A percentile compares a stretch with the other conserved stretches of the same genome.
Evolutionary conservation across 2,113 vertebrate species (phyloP).

Genomic region (Ginglymostoma cirratum): DNA sequence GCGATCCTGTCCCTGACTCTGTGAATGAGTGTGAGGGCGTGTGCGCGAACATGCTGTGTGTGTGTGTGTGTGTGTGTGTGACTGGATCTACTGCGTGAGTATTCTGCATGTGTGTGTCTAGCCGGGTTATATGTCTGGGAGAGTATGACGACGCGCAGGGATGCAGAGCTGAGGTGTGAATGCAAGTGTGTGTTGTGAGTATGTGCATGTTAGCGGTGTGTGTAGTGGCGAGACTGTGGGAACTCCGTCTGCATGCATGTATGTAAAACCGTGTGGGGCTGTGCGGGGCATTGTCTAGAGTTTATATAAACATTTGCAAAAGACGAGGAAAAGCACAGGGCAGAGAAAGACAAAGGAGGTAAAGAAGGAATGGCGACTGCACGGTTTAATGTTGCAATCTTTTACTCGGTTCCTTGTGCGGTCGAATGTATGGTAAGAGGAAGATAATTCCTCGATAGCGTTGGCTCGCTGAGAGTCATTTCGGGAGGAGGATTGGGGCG

Average conservation of each 20-base stretch:
- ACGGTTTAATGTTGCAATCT: background rate
- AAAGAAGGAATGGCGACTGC: background rate
- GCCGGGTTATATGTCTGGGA: background rate
- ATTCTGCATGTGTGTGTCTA: background rate
- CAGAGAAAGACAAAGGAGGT: background rate
- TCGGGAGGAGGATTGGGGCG: conserved; percentile 38
- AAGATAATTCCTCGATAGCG: conserved; percentile 11
- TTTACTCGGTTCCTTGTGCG: background rate
- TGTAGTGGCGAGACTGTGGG: background rate
- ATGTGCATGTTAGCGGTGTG: background rate
- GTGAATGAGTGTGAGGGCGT: conserved; percentile 8
- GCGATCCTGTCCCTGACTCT: background rate
- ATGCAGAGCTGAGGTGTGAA: background rate
- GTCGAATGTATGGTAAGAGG: background rate
- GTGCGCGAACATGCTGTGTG: background rate
- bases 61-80: background rate
- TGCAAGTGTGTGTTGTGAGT: background rate
- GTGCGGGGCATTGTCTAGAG: background rate
- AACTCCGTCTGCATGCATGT: background rate
- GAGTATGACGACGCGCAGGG: background rate
- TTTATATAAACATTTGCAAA: background rate
- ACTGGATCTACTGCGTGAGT: background rate
- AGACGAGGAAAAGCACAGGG: background rate
- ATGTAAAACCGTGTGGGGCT: background rate
- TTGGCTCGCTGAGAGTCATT: conserved; percentile 17